Conservation (phyloP, 2,888 invertebrate species). For the Tachina grossa region DNA sequence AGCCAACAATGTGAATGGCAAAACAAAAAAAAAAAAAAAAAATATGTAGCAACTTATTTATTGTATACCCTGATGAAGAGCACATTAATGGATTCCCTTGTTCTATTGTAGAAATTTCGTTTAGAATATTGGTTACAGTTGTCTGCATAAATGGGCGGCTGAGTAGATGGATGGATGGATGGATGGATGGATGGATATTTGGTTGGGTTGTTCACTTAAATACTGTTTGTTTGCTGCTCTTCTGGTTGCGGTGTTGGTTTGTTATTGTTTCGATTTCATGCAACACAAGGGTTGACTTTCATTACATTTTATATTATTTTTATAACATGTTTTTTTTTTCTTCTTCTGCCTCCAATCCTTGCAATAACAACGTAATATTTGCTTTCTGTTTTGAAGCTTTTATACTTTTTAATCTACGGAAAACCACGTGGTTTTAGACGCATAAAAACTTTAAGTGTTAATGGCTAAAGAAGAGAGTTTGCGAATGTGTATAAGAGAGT, state of each 20-base stretch:
- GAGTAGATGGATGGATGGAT: constrained; percentile 62
- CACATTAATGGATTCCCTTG: constrained; percentile 55
- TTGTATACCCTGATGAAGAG: constrained; percentile 43
- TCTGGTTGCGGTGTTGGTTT: constrained; percentile 65
- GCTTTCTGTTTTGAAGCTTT: constrained; percentile 65
- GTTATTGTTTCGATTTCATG: constrained; percentile 66
- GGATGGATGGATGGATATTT: constrained; percentile 38
- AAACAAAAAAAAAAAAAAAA: constrained; percentile 22
- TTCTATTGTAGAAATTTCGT: constrained; percentile 29
- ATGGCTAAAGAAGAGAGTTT: constrained; percentile 32
- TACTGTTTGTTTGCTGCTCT: constrained; percentile 60
- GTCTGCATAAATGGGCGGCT: constrained; percentile 52
- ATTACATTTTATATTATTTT: constrained; percentile 33
- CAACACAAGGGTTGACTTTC: constrained; percentile 66
- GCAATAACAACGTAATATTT: constrained; percentile 64
- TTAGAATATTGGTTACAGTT: constrained; percentile 66
- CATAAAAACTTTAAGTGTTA: constrained; percentile 55
- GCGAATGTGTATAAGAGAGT: not conserved
- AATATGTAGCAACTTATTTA: constrained; percentile 51
- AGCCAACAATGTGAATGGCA: not conserved
- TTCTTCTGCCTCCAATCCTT: constrained; percentile 37
- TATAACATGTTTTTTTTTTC: constrained; percentile 43
- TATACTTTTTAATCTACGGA: constrained; percentile 72
- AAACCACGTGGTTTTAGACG: constrained; percentile 72
- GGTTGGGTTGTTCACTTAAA: constrained; percentile 66